These are phyloP conservation scores for Campoplex nolae DNA, from an alignment of 2,888 invertebrate genomes.

Conservation along the genomic window DNA sequence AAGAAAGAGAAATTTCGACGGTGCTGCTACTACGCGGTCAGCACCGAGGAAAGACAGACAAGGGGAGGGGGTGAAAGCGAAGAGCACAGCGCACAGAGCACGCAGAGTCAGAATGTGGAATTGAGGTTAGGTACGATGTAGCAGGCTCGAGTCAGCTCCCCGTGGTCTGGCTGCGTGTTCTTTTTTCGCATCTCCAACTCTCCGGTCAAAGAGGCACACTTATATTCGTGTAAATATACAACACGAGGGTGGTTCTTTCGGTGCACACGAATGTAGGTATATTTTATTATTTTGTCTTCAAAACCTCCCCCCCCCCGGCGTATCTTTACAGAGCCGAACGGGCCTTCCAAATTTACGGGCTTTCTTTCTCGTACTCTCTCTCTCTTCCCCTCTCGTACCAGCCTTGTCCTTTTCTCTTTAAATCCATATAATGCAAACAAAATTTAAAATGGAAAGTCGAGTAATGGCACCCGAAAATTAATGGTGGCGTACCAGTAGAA, in stretches of 20 bases:
- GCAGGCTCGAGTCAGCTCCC: not conserved
- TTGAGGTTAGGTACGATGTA: not conserved
- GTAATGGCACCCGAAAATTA: not conserved
- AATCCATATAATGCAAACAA: not conserved
- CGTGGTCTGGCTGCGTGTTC: slow-evolving; percentile 13
- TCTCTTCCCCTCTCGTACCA: not conserved
- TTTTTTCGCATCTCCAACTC: slow-evolving; percentile 14
- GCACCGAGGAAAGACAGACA: not conserved
- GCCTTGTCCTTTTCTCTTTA: slow-evolving; percentile 1
- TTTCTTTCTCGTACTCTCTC: slow-evolving; percentile 4
- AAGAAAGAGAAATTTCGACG: slow-evolving; percentile 26
- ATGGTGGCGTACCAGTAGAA: not conserved
- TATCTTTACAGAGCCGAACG: slow-evolving; percentile 7
- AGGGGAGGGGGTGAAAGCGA: slow-evolving; percentile 21
- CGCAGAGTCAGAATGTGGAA: not conserved
- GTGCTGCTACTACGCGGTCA: not conserved
- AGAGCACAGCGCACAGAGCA: not conserved
- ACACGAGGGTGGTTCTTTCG: not conserved
- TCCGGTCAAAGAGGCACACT: slow-evolving; percentile 9
- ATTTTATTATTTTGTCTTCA: not conserved
- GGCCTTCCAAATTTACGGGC: not conserved
- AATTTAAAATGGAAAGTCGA: not conserved
- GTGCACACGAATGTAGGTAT: slow-evolving; percentile 1
- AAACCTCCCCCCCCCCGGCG: not conserved
- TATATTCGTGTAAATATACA: slow-evolving; percentile 28